Evolutionary conservation across 2,797 vertebrate species (phyloP).

Genomic region (Syngnathus rostellatus): DNA sequence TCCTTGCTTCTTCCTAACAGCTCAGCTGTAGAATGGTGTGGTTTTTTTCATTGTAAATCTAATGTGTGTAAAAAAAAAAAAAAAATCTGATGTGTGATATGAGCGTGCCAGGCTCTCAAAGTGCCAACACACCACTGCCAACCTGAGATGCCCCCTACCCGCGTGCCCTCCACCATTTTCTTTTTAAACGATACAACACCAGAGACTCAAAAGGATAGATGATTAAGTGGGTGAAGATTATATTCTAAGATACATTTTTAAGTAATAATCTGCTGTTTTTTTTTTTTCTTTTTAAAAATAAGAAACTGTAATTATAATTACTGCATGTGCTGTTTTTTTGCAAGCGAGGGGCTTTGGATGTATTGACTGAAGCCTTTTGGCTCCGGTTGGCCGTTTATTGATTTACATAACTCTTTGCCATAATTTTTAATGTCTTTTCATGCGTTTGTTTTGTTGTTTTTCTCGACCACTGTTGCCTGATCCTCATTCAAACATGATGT

Average conservation of each 20-base stretch:
- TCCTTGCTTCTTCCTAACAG: conserved; percentile 51
- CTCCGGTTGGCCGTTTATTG: conserved; percentile 64
- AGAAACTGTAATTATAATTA: conserved; percentile 76
- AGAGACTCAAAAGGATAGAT: conserved; percentile 69
- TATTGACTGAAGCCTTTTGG: conserved; percentile 61
- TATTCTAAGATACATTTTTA: conserved; percentile 71
- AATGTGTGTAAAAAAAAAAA: conserved; percentile 52
- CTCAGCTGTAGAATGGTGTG: conserved; percentile 61
- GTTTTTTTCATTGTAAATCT: conserved; percentile 57
- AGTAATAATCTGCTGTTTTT: conserved; percentile 69
- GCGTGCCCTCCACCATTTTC: conserved; percentile 27
- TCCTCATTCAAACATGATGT: conserved; percentile 89
- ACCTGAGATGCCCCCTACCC: conserved; percentile 53
- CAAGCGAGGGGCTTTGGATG: conserved; percentile 64
- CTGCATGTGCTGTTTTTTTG: conserved; percentile 82
- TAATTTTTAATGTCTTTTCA: conserved; percentile 74
- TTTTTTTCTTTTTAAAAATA: conserved; percentile 53
- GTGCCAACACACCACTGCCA: conserved; percentile 78
- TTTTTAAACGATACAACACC: conserved; percentile 69
- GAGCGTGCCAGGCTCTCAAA: conserved; percentile 85
- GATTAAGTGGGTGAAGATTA: conserved; percentile 62
- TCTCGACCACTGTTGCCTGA: conserved; percentile 80
- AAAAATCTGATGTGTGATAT: conserved; percentile 72
- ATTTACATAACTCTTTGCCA: conserved; percentile 77
- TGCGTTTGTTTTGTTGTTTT: conserved; percentile 63